phyloP scores from a whole-genome alignment of 1,140 invertebrate species.

The Maniola jurtina region DNA sequence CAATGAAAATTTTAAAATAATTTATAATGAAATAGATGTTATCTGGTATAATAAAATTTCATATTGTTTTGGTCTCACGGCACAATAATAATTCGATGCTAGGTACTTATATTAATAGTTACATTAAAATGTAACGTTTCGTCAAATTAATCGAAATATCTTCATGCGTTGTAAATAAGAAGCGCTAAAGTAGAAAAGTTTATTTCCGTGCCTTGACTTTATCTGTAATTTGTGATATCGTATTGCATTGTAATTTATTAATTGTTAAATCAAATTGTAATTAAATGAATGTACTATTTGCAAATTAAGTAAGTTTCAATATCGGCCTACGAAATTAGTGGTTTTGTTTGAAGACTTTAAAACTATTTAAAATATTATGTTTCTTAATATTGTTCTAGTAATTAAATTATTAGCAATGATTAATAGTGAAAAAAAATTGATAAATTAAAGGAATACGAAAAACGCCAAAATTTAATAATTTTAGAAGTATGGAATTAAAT shows the following conservation, averaged over 20 bases:
- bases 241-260: slow-evolving; percentile 1
- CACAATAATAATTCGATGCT: too few species aligned
- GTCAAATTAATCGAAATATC: too few species aligned
- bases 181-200: slow-evolving; percentile 28
- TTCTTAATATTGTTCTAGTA: slow-evolving; percentile 7
- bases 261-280: slow-evolving; percentile 15
- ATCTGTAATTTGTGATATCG: not conserved
- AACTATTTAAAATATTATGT: slow-evolving; percentile 1
- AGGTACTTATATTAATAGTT: too few species aligned
- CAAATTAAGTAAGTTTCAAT: slow-evolving; percentile 29
- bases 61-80: too few species aligned
- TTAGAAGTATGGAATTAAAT: too few species aligned
- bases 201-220: slow-evolving; percentile 52
- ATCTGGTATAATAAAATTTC: too few species aligned
- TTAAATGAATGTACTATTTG: slow-evolving; percentile 11
- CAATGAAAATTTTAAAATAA: not conserved
- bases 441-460: not conserved
- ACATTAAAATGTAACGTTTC: too few species aligned
- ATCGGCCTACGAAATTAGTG: slow-evolving; percentile 37
- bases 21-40: too few species aligned
- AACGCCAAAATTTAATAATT: not conserved
- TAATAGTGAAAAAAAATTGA: not conserved
- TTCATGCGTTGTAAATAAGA: not conserved
- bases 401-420: not conserved
- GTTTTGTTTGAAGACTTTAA: slow-evolving; percentile 14